These are phyloP conservation scores for Lamprotornis superbus DNA, from an alignment of 2,113 vertebrate species.

Conservation along the genomic window DNA sequence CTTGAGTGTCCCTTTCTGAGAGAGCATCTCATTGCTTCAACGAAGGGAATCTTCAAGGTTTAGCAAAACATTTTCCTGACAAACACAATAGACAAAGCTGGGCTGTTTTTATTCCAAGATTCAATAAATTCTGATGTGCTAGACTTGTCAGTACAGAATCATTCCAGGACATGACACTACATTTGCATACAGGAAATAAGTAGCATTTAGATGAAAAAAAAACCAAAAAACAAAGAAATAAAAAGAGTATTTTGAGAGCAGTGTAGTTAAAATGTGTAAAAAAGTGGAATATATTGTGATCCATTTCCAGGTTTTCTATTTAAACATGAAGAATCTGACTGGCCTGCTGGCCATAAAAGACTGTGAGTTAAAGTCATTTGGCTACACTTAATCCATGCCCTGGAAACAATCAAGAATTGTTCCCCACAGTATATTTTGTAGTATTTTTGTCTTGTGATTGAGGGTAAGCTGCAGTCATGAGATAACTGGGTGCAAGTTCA, in stretches of 20 bases:
- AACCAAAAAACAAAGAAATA: too few relatives aligned
- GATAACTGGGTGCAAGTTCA: slow-evolving; percentile 69
- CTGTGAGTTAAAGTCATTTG: slow-evolving; percentile 5
- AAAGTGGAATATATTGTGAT: background rate
- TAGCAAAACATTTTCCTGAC: background rate
- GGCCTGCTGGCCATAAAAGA: background rate
- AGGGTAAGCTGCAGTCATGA: slow-evolving; percentile 58
- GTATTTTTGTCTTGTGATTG: slow-evolving; percentile 58
- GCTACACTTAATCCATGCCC: slow-evolving; percentile 46
- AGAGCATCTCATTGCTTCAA: background rate
- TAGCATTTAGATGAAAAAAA: background rate
- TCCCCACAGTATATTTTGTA: slow-evolving; percentile 51
- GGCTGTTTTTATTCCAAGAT: slow-evolving; percentile 15
- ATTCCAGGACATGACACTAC: slow-evolving; percentile 30
- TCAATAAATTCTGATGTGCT: slow-evolving; percentile 12
- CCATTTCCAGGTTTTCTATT: slow-evolving; percentile 23
- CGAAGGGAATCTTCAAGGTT: background rate
- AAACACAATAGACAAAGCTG: background rate
- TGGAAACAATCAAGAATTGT: slow-evolving; percentile 57
- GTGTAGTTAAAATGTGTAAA: background rate
- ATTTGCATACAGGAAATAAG: slow-evolving; percentile 21
- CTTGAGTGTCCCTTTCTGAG: background rate
- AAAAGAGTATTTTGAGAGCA: background rate
- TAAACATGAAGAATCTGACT: background rate
- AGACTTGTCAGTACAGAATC: slow-evolving; percentile 27